Evolutionary conservation across 2,888 invertebrate species (phyloP).

Genomic region (Synergus gifuensis): DNA sequence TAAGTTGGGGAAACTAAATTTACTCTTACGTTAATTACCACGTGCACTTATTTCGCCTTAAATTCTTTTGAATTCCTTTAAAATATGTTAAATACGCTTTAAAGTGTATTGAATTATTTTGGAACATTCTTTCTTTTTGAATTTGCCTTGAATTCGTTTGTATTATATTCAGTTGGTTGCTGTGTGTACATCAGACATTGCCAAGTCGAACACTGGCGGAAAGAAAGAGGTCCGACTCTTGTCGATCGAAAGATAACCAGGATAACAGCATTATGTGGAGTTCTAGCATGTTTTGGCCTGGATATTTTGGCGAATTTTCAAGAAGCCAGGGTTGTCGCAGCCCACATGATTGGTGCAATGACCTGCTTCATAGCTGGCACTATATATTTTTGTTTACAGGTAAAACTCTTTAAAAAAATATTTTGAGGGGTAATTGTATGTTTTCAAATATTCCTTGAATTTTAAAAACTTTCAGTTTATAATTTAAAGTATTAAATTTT

Average conservation of each 20-base stretch:
- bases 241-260: constrained; percentile 58
- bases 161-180: constrained; percentile 75
- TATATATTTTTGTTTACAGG: constrained; percentile 81
- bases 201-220: constrained; percentile 77
- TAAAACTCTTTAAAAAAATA: constrained; percentile 52
- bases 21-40: too few relatives aligned
- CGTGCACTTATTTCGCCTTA: too few relatives aligned
- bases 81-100: too few relatives aligned
- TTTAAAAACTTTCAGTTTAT: too few relatives aligned
- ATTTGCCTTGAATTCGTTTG: too few relatives aligned
- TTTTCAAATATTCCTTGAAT: too few relatives aligned
- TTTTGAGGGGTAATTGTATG: background rate
- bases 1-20: too few relatives aligned
- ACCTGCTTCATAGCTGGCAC: constrained; percentile 81
- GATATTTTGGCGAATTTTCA: constrained; percentile 83
- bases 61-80: too few relatives aligned
- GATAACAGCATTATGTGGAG: constrained; percentile 78
- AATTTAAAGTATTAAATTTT: too few relatives aligned
- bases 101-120: too few relatives aligned
- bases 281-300: constrained; percentile 79
- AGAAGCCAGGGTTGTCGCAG: constrained; percentile 79
- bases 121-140: too few relatives aligned
- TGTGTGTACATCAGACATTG: constrained; percentile 81
- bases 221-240: constrained; percentile 62
- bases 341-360: constrained; percentile 81